phyloP scores from a whole-genome alignment of 23 tunicate genomes.

The Ciona savignyi region DNA sequence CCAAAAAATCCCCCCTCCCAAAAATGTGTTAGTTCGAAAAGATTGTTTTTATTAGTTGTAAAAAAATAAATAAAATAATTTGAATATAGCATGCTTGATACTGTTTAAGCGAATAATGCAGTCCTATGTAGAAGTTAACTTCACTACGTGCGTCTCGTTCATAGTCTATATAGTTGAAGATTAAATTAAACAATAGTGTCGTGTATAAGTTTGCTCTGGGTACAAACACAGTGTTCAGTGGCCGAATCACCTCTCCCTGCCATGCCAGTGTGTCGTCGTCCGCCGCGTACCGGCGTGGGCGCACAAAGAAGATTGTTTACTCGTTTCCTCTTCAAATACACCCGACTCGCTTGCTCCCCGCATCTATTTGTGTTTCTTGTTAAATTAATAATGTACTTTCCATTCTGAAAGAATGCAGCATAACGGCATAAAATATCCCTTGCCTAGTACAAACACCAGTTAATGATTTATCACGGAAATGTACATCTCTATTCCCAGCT shows the following conservation, averaged over 20 bases:
- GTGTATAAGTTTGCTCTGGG: not conserved
- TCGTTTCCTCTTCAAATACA: constrained; percentile 38
- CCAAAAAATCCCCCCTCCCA: too few species aligned
- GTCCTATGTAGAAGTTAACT: too few species aligned
- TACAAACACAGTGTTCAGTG: not conserved
- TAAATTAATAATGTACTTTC: constrained; percentile 57
- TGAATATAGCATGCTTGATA: too few species aligned
- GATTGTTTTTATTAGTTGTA: too few species aligned
- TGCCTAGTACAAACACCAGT: not conserved
- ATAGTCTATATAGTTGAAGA: not conserved
- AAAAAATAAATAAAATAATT: too few species aligned
- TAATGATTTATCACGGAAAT: not conserved
- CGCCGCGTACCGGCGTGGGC: not conserved
- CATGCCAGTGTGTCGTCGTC: too few species aligned
- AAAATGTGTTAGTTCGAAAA: too few species aligned
- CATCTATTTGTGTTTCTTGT: constrained; percentile 37
- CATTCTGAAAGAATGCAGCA: constrained; percentile 36
- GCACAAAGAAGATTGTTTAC: constrained; percentile 7
- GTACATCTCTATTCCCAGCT: not conserved
- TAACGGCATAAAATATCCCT: constrained; percentile 7
- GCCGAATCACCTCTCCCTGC: too few species aligned
- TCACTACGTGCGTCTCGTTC: not conserved
- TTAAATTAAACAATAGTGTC: not conserved
- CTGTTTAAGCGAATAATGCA: too few species aligned
- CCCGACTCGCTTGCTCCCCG: constrained; percentile 3